These are phyloP conservation scores for Goniozus legneri DNA, from an alignment of 1,140 invertebrate genomes.

Conservation along the genomic window DNA sequence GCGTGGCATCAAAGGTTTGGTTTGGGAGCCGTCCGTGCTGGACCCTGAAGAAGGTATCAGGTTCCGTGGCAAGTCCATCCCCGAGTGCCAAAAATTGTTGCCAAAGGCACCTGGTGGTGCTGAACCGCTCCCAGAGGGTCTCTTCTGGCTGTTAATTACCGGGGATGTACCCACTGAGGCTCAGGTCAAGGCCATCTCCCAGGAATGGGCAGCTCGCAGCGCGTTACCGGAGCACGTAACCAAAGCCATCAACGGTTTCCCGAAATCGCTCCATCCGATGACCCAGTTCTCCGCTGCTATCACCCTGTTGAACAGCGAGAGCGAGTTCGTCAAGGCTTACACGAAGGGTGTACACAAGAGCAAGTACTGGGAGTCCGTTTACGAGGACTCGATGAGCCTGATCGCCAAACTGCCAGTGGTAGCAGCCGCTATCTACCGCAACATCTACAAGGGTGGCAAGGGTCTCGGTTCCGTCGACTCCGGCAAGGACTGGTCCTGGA, in stretches of 20 bases:
- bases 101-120: slow-evolving; percentile 82
- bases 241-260: slow-evolving; percentile 93
- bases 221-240: slow-evolving; percentile 90
- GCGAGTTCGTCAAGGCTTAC: slow-evolving; percentile 91
- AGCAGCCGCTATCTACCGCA: slow-evolving; percentile 86
- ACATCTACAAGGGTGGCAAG: slow-evolving; percentile 68
- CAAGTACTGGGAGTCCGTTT: slow-evolving; percentile 88
- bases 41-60: slow-evolving; percentile 94
- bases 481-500: slow-evolving; percentile 90
- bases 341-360: slow-evolving; percentile 78
- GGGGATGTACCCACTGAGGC: slow-evolving; percentile 85
- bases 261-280: slow-evolving; percentile 92
- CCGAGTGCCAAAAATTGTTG: slow-evolving; percentile 87
- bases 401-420: slow-evolving; percentile 94
- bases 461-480: slow-evolving; percentile 84
- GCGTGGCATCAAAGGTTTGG: slow-evolving; percentile 91
- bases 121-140: slow-evolving; percentile 91
- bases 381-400: slow-evolving; percentile 94
- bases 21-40: slow-evolving; percentile 93
- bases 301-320: slow-evolving; percentile 89
- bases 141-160: slow-evolving; percentile 94
- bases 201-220: slow-evolving; percentile 88
- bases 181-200: slow-evolving; percentile 79
- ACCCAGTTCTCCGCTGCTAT: slow-evolving; percentile 91
- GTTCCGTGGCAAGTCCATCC: slow-evolving; percentile 93